Evolutionary conservation across 2,888 invertebrate species (phyloP).

Genomic region (Dryobota labecula): DNA sequence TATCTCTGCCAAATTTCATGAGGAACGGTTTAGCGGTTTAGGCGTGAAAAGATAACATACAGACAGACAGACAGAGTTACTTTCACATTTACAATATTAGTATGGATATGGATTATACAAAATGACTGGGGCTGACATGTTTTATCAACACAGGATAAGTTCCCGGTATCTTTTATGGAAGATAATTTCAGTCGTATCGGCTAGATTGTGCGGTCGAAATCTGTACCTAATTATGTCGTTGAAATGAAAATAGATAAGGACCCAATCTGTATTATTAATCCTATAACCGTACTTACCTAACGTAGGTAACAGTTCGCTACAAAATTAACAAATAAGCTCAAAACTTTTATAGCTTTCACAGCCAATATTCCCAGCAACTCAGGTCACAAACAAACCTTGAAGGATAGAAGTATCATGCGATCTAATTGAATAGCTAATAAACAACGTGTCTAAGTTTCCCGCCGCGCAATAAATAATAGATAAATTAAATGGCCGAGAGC

Average conservation of each 20-base stretch:
- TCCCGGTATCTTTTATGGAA: background rate
- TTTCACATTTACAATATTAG: too few relatives aligned
- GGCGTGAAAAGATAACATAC: too few relatives aligned
- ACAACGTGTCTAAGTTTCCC: constrained; percentile 80
- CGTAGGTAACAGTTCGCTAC: background rate
- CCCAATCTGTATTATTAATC: background rate
- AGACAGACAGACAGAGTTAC: too few relatives aligned
- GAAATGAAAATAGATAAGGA: background rate
- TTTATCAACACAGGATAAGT: background rate
- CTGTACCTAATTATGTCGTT: background rate
- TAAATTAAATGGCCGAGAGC: constrained; percentile 82
- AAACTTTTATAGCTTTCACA: constrained; percentile 11
- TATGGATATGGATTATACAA: background rate
- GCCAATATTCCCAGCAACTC: constrained; percentile 24
- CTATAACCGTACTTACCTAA: constrained; percentile 2
- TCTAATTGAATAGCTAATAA: constrained; percentile 84
- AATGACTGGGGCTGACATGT: background rate
- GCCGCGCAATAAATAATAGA: constrained; percentile 85
- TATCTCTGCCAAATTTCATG: too few relatives aligned
- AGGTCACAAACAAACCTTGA: constrained; percentile 48
- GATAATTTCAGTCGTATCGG: background rate
- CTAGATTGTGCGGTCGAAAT: background rate
- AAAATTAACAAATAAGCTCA: constrained; percentile 15
- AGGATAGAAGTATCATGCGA: constrained; percentile 69
- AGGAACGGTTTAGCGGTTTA: too few relatives aligned